Base-by-base conservation (phyloP, 2,888 invertebrate genomes). In the Cephonodes hylas region DNA sequence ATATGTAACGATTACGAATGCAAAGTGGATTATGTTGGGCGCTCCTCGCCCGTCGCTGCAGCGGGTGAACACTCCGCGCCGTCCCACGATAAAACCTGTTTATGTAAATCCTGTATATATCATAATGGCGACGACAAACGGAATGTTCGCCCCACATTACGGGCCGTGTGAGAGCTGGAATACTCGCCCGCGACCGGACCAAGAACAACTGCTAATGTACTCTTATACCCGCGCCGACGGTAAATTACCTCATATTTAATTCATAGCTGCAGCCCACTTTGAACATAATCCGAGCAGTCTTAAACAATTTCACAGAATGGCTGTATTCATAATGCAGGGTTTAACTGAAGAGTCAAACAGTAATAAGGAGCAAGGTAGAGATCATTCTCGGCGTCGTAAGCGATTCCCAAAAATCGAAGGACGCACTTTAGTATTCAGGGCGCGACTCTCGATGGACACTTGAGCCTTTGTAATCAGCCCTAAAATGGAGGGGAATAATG, bases 371-470 rank as follows among this genome's bases (percentile, higher is more conserved):
- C n/a, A 20, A 53, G 53, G 53, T 53, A 53, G 44, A 53, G 31
- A 27, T 53, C 53, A 53, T 53, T 31, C 31, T 20, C 53, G 27
- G 31, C 53, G 31, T 31, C 27, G 53, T 53, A 53, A 53, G 53
- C 53, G 53, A 53, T 53, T 31, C 31, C 53, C 53, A 53, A 53
- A 53, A 53, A 53, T 53, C 53, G 53, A 53, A 53, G 53, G 53
- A 53, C 53, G 53, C 53, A 31, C 53, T 53, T 53, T 53, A 53
- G 53, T 53, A 53, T 53, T 53, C 53, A 31, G 53, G 48, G 53
- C 53, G 53, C 31, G 27, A 18, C 45, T 6, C 27, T 53, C 27
- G 53, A 53, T 53, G 53, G 53, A 27, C 53, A 53, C 53, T 53
- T 53, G 53, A 53, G 53, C 53, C 53, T 53, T 53, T 31, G 53